Base-by-base conservation (phyloP, 2,797 vertebrate genomes). In the Notolepis coatsorum region DNA sequence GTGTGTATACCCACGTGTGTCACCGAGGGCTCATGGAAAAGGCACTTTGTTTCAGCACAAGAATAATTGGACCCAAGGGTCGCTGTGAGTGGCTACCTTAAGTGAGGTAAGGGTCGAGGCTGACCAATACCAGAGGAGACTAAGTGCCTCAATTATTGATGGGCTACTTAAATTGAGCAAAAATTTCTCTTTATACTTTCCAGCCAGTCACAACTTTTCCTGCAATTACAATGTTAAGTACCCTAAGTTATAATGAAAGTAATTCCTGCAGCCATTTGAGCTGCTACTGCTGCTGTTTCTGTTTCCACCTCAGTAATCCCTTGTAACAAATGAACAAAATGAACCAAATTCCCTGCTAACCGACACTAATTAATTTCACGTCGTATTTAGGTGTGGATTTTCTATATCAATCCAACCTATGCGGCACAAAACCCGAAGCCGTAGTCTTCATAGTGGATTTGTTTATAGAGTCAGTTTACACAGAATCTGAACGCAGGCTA, bases 31-130 rank as follows among this genome's bases (percentile, higher is more conserved):
- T 71, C 67, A 60, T 49, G 47, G 77, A 56, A 59, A 71, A 80
- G 65, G 43, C 18, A 68, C 45, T 72, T 79, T 76, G 70, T 79
- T 80, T 84, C 64, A 75, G 85, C 61, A 42, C 5, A 47, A 70
- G 56, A 84, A 82, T 91, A 90, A 89, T 91, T 89, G 86, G 83
- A 65, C 86, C 73, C 82, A 25, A 37, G 82, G 81, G 85, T 71
- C 60, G 35, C 68, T 69, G 73, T 25, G 77, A 83, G 68, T 50
- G 71, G 46, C 61, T 87, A 68, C 75, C 42, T 60, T 54, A 67
- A 71, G 60, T 82, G 77, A 84, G 72, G 54, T 73, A 67, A 75
- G 79, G 84, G 73, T 70, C 56, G 20, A 48, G 35, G 55, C 67
- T 80, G 79, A 85, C 87, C 81, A 75, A 69, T 72, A 76, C 61